phyloP scores from a whole-genome alignment of 2,888 invertebrate species.

The Therioaphis trifolii region DNA sequence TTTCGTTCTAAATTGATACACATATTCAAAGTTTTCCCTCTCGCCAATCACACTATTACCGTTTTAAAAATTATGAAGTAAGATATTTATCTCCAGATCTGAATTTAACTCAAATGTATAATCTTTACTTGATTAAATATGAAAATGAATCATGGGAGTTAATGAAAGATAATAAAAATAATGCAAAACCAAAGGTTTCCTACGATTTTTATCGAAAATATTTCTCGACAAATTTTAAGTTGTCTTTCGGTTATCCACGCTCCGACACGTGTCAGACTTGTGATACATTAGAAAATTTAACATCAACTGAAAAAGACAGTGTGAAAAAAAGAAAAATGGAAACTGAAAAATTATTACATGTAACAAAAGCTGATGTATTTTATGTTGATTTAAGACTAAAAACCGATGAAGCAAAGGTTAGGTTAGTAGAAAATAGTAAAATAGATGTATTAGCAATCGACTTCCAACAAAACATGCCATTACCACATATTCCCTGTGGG shows the following conservation, averaged over 20 bases:
- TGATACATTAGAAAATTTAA: conserved; percentile 8
- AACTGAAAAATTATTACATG: conserved; percentile 24
- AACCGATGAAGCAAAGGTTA: conserved; percentile 63
- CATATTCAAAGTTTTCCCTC: neutral
- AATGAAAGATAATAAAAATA: neutral
- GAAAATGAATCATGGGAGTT: conserved; percentile 33
- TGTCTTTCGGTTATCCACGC: conserved; percentile 44
- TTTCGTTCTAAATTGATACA: neutral
- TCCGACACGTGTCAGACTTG: conserved; percentile 39
- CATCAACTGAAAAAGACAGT: neutral
- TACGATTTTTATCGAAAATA: neutral
- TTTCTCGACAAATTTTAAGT: conserved; percentile 35
- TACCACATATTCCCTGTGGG: conserved; percentile 64
- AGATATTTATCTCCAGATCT: conserved; percentile 49
- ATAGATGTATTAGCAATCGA: conserved; percentile 64
- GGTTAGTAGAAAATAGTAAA: conserved; percentile 55
- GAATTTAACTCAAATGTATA: conserved; percentile 45
- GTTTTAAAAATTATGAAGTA: no score
- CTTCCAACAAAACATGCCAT: no score
- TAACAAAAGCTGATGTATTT: conserved; percentile 37
- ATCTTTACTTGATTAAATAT: no score
- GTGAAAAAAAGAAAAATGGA: neutral
- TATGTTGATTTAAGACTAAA: conserved; percentile 63
- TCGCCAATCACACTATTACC: neutral
- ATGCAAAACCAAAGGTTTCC: neutral